These are phyloP conservation scores for Oryzias sinensis DNA, from an alignment of 2,797 vertebrate genomes.

Conservation along the genomic window DNA sequence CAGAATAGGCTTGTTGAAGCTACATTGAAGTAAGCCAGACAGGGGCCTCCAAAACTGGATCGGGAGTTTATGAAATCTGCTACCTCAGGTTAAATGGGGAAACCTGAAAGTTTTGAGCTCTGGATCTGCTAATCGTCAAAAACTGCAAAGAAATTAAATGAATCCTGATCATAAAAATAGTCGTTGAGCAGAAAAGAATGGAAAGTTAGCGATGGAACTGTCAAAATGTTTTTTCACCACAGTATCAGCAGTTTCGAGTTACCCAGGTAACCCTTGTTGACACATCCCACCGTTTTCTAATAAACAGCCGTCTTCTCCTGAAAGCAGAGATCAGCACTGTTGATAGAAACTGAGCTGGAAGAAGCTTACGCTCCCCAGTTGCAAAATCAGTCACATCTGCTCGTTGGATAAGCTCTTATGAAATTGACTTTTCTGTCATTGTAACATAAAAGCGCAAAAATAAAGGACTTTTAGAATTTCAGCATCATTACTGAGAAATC, in stretches of 20 bases:
- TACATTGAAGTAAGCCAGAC: too few species aligned
- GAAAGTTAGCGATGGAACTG: too few species aligned
- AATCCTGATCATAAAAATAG: too few species aligned
- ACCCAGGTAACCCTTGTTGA: constrained; percentile 20
- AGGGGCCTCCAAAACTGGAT: too few species aligned
- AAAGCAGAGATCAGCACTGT: constrained; percentile 48
- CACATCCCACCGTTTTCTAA: constrained; percentile 31
- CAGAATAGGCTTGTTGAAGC: too few species aligned
- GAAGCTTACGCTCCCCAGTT: constrained; percentile 52
- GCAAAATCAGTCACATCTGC: constrained; percentile 62
- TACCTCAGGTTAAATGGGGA: too few species aligned
- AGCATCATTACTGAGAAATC: background rate
- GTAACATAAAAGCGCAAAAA: constrained; percentile 21
- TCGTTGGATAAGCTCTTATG: constrained; percentile 52
- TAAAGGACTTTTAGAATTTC: background rate
- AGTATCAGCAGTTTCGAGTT: constrained; percentile 4
- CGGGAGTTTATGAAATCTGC: too few species aligned
- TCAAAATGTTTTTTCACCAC: background rate
- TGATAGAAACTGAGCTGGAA: constrained; percentile 51
- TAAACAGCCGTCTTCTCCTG: constrained; percentile 34
- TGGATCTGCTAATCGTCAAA: too few species aligned
- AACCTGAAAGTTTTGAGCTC: too few species aligned
- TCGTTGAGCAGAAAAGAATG: too few species aligned
- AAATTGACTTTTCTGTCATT: constrained; percentile 28
- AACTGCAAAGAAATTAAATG: too few species aligned